Percentiles rank a stretch among this genome's conserved stretches.
These are phyloP conservation scores for Bubalus kerabau DNA, from an alignment of 2,113 vertebrate genomes.

Conservation along the genomic window DNA sequence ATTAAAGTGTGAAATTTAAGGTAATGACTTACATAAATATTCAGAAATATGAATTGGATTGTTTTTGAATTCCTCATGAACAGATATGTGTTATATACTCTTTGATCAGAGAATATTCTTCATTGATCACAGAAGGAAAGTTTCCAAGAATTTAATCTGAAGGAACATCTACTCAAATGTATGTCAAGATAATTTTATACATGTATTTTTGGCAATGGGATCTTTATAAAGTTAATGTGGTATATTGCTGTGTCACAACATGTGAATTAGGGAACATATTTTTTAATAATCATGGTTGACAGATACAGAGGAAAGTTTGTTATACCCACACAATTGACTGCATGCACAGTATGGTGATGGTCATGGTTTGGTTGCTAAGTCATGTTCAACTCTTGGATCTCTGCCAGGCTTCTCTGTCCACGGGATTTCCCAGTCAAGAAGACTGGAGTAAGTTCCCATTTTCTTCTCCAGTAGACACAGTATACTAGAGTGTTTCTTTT, in stretches of 20 bases:
- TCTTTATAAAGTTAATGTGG: neutral
- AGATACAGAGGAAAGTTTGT: neutral
- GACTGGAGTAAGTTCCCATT: neutral
- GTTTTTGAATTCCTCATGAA: neutral
- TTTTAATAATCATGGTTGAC: neutral
- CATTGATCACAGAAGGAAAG: neutral
- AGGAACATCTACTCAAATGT: neutral
- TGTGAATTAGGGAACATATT: neutral
- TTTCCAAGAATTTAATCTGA: neutral
- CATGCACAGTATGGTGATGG: neutral
- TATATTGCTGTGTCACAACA: neutral
- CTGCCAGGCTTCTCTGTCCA: neutral
- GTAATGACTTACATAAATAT: neutral
- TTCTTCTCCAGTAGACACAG: neutral
- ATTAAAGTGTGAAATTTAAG: neutral
- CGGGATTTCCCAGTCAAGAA: neutral
- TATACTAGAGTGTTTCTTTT: neutral
- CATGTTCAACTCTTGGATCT: neutral
- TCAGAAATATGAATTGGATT: neutral
- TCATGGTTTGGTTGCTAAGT: neutral
- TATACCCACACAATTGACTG: neutral
- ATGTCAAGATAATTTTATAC: neutral
- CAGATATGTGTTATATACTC: neutral
- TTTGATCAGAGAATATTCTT: neutral
- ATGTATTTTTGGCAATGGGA: neutral